phyloP scores from a whole-genome alignment of 2,113 vertebrate genomes.

The Panthera leo region DNA sequence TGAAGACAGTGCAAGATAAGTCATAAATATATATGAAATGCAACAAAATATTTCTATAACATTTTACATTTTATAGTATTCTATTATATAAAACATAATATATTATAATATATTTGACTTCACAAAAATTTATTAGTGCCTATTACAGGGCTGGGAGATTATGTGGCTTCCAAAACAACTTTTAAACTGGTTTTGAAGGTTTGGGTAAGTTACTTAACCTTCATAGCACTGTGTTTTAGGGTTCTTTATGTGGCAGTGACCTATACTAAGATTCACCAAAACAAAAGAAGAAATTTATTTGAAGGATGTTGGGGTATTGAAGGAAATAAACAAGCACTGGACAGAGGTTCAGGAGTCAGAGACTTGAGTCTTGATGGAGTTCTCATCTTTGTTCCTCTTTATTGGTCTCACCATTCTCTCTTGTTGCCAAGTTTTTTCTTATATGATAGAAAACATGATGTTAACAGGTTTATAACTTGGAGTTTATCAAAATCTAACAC shows the following conservation, averaged over 20 bases:
- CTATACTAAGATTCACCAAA: not conserved
- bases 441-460: not conserved
- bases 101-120: not conserved
- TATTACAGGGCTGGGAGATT: not conserved
- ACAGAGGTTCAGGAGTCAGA: not conserved
- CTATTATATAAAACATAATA: not conserved
- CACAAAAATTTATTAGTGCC: not conserved
- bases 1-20: not conserved
- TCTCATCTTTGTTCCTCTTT: not conserved
- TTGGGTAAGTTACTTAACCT: not conserved
- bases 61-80: not conserved
- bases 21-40: not conserved
- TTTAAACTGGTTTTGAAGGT: not conserved
- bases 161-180: not conserved
- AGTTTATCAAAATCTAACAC: conserved; percentile 11
- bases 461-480: conserved; percentile 18
- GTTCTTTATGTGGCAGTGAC: not conserved
- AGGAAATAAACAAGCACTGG: not conserved
- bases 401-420: not conserved
- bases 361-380: not conserved
- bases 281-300: not conserved
- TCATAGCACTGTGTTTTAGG: not conserved
- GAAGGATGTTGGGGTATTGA: not conserved
- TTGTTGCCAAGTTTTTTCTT: not conserved
- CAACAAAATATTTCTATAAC: not conserved